Evolutionary conservation across 2,888 invertebrate genomes (phyloP), one percentile per base, ranked within the genome.

Genomic region (Malachius bipustulatus): DNA sequence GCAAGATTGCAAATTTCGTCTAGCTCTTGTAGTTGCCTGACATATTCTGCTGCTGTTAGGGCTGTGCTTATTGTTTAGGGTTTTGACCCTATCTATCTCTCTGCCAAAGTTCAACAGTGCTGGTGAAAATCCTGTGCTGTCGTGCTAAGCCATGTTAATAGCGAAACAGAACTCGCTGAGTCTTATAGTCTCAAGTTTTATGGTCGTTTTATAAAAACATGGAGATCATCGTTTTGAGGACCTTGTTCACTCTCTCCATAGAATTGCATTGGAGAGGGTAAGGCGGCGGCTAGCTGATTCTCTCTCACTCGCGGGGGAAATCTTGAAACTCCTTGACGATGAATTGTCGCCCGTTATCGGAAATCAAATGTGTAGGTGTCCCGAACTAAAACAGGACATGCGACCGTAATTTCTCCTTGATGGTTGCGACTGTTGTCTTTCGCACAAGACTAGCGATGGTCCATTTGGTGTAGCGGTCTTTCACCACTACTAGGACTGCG

Each of bases 261-360:
- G 51, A 50, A 35, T 57, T 56, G 2, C 43, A 49, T 27, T 55
- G 52, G 0, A 49, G 47, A 3, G 47, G 37, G 31, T 56, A 54
- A 1, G 45, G 42, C 1, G 51, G 47, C 4, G 19, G 26, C 1
- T 34, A 34, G 28, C 29, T 4, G 8, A 28, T 8, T 9, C 11
- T 11, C 29, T 28, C 6, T 28, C 8, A n/a, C 29, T 10, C 8
- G 8, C 29, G 29, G 10, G 29, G 8, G 24, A 19, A 19, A 19
- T 19, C 24, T 19, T n/a, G 24, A 8, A 6, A 6, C 24, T 8
- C 24, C 24, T n/a, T n/a, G n/a, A n/a, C n/a, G n/a, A n/a, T n/a
- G n/a, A n/a, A n/a, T 19, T 19, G 24, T 19, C n/a, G 6, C 9
- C 34, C 34, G 24, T 37, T 37, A 24, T 36, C 37, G 4, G 31